phyloP scores from a whole-genome alignment of 2,888 invertebrate genomes.

The Mayetiola destructor region DNA sequence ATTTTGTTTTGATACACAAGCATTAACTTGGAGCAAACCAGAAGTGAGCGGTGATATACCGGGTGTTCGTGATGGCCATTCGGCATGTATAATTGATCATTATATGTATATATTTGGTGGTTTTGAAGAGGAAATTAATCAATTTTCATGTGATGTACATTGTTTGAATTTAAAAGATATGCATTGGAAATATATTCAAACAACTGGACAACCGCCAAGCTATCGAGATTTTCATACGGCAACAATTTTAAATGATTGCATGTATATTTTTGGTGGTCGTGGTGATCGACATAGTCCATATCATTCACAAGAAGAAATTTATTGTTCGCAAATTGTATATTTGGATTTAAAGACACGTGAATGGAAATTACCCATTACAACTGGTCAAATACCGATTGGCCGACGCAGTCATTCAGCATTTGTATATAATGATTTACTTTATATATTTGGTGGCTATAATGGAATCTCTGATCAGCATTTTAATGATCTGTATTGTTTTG shows the following conservation, averaged over 20 bases:
- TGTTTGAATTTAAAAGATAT: constrained; percentile 56
- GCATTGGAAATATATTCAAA: constrained; percentile 52
- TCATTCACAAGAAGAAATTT: constrained; percentile 55
- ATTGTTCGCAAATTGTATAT: constrained; percentile 61
- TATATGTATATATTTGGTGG: constrained; percentile 86
- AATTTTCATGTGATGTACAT: constrained; percentile 67
- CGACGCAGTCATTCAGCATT: constrained; percentile 81
- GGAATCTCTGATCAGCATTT: constrained; percentile 61
- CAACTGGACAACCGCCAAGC: constrained; percentile 49
- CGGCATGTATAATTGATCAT: constrained; percentile 64
- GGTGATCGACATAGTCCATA: constrained; percentile 54
- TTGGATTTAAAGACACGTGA: constrained; percentile 53
- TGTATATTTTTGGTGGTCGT: constrained; percentile 85
- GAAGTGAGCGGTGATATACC: constrained; percentile 54
- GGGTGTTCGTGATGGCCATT: constrained; percentile 78
- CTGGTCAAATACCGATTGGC: constrained; percentile 57
- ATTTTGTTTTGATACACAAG: constrained; percentile 65
- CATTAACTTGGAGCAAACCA: constrained; percentile 51
- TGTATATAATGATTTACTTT: constrained; percentile 59
- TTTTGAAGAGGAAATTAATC: constrained; percentile 69
- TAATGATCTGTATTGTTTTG: constrained; percentile 67
- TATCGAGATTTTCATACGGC: constrained; percentile 84
- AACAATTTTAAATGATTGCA: constrained; percentile 55
- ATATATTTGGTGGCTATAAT: constrained; percentile 84
- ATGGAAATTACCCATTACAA: constrained; percentile 50